A percentile compares a stretch with the other conserved stretches of the same genome.
phyloP scores from a whole-genome alignment of 2,888 invertebrate genomes.

The Terebella lapidaria region DNA sequence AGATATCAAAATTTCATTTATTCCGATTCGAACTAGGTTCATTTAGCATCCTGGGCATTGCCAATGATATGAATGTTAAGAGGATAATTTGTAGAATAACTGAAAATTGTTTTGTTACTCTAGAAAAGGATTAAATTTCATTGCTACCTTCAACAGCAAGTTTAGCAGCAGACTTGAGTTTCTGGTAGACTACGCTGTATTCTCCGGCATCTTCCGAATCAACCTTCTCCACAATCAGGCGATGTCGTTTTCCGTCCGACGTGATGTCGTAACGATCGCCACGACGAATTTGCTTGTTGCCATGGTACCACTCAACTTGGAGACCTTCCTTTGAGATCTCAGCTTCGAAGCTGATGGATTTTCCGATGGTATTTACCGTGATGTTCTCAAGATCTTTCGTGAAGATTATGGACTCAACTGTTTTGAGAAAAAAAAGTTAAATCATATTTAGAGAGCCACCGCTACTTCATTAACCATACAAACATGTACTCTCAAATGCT shows the following conservation, averaged over 20 bases:
- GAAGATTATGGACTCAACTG: conserved; percentile 46
- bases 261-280: conserved; percentile 20
- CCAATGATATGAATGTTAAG: too few species aligned
- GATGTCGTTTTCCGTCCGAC: conserved; percentile 59
- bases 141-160: conserved; percentile 39
- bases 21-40: too few species aligned
- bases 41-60: too few species aligned
- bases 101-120: too few species aligned
- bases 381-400: conserved; percentile 40
- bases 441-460: too few species aligned
- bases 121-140: too few species aligned
- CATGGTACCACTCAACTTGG: conserved; percentile 68
- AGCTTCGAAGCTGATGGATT: conserved; percentile 61
- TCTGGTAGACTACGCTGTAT: conserved; percentile 32
- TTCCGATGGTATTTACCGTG: conserved; percentile 34
- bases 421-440: conserved; percentile 1
- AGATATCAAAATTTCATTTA: too few species aligned
- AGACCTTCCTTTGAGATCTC: conserved; percentile 75
- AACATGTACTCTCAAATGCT: too few species aligned
- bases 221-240: conserved; percentile 77
- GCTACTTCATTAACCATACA: too few species aligned
- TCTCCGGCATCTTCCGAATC: conserved; percentile 59
- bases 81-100: not conserved
- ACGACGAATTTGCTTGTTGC: conserved; percentile 16
- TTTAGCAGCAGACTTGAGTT: conserved; percentile 35